Evolutionary conservation across 2,113 vertebrate species (phyloP).

Genomic region (Vulpes vulpes): DNA sequence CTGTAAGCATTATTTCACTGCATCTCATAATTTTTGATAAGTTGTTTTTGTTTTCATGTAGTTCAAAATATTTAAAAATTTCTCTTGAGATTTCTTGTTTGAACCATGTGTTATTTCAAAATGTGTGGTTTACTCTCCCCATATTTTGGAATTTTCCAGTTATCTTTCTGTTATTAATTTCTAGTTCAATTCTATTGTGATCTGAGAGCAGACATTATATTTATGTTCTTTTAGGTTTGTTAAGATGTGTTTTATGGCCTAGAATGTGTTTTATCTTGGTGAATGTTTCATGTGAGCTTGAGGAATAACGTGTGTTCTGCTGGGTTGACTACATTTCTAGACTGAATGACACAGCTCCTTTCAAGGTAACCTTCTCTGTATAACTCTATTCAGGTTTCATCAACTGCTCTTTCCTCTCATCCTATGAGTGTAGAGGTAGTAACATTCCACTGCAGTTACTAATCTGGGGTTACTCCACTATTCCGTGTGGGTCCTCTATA

Average conservation of each 20-base stretch:
- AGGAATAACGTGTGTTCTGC: neutral
- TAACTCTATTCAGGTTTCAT: neutral
- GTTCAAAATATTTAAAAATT: neutral
- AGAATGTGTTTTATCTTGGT: neutral
- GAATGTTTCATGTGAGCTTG: neutral
- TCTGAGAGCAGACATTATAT: neutral
- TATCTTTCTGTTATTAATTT: constrained; percentile 24
- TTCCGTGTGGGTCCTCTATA: neutral
- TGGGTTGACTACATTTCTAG: neutral
- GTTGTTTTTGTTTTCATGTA: neutral
- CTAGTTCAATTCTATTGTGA: neutral
- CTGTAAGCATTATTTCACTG: neutral
- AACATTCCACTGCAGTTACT: neutral
- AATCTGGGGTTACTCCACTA: neutral
- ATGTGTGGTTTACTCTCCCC: neutral
- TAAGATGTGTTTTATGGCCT: neutral
- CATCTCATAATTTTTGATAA: neutral
- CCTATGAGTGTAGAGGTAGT: neutral
- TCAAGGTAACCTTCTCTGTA: neutral
- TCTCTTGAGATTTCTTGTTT: neutral
- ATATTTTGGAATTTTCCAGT: neutral
- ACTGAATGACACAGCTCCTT: neutral
- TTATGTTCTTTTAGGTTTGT: neutral
- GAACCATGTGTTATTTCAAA: neutral
- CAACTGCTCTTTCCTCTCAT: neutral